phyloP scores from a whole-genome alignment of 2,888 invertebrate species.

The Spicauda simplicius region DNA sequence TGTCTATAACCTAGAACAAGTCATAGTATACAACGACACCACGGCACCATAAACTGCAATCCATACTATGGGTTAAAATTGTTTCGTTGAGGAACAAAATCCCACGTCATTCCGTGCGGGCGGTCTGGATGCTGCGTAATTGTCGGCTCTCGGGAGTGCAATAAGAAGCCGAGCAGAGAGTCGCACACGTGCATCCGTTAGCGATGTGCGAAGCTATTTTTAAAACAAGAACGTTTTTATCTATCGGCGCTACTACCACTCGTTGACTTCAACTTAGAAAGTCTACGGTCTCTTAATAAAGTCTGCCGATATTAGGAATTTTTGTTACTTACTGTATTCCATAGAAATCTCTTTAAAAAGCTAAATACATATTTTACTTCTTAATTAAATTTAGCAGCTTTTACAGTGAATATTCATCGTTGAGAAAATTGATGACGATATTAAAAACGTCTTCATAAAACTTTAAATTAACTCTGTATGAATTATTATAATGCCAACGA shows the following conservation, averaged over 20 bases:
- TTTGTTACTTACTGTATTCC: too few relatives aligned
- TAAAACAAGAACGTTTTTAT: constrained; percentile 42
- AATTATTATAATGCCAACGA: not conserved
- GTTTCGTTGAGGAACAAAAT: constrained; percentile 29
- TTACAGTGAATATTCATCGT: too few relatives aligned
- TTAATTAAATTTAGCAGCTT: too few relatives aligned
- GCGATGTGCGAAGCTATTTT: constrained; percentile 77
- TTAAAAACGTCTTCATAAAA: not conserved
- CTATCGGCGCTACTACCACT: not conserved
- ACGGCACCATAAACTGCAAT: not conserved
- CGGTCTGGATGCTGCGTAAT: constrained; percentile 41
- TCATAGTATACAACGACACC: too few relatives aligned
- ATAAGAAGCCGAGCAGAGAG: constrained; percentile 69
- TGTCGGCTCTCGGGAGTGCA: constrained; percentile 55
- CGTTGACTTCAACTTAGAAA: not conserved
- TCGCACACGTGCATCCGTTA: constrained; percentile 82
- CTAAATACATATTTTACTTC: too few relatives aligned
- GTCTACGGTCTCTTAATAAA: too few relatives aligned
- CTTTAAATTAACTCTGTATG: not conserved
- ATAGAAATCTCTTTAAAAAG: too few relatives aligned
- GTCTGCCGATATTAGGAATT: too few relatives aligned
- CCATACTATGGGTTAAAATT: not conserved
- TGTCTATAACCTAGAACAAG: too few relatives aligned
- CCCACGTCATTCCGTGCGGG: constrained; percentile 26
- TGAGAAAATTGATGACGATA: too few relatives aligned